Conservation (phyloP, 2,113 vertebrate species). For the Gobio gobio region DNA sequence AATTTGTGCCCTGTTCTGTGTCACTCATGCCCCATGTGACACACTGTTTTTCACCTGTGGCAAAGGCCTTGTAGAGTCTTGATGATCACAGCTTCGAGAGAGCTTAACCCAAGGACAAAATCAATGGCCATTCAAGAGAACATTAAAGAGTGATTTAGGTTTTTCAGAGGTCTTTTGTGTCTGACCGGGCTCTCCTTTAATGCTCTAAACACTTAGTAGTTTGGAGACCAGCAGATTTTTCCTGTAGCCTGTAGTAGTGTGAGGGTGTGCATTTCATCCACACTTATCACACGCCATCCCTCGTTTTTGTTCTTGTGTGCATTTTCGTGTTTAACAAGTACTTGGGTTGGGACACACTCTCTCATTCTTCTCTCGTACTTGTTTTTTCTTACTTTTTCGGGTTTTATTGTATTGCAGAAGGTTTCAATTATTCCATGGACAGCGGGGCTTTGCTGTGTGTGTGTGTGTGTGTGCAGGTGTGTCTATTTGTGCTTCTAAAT, state of each 20-base stretch:
- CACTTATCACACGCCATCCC: background rate
- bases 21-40: background rate
- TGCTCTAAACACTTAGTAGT: background rate
- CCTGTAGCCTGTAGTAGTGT: background rate
- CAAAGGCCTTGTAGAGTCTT: constrained; percentile 27
- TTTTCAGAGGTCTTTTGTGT: constrained; percentile 43
- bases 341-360: background rate
- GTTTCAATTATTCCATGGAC: background rate
- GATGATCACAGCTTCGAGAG: constrained; percentile 29
- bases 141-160: constrained; percentile 53
- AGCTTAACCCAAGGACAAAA: constrained; percentile 50
- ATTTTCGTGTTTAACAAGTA: background rate
- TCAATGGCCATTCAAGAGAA: constrained; percentile 50
- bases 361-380: background rate
- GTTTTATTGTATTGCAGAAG: background rate
- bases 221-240: constrained; percentile 5
- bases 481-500: background rate
- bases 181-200: background rate
- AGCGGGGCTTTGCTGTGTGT: background rate
- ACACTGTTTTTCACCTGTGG: background rate
- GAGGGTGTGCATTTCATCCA: background rate
- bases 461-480: background rate
- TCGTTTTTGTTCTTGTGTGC: background rate
- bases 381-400: background rate
- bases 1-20: background rate